Evolutionary conservation across 2,113 vertebrate species (phyloP), one percentile per base, ranked within the genome.

Genomic region (Hylia prasina): DNA sequence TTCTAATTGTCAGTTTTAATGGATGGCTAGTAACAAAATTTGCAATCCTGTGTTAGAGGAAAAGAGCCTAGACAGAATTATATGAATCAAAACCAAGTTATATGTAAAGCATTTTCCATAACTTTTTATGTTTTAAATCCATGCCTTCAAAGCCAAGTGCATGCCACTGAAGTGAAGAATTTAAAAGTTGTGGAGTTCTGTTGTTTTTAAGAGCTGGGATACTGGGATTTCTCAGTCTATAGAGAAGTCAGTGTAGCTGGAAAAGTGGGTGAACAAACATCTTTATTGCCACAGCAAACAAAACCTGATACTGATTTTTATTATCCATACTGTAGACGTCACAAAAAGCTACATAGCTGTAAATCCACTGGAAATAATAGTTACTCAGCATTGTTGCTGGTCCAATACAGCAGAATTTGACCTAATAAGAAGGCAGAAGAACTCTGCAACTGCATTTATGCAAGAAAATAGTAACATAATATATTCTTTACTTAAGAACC

Each of bases 291-390:
- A 84, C 54, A 77, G 56, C 47, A 96, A 96, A 82, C 16, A 31
- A 93, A 94, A 92, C 21, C 24, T 44, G 53, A 89, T 82, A 87
- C 51, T 64, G 61, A 64, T 90, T 94, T 96, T 93, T 97, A 56
- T 82, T 86, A 82, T 63, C 61, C 50, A 51, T 90, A 57, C 20
- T 85, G 61, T 21, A 86, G 44, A 88, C 8, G 3, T 75, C 77
- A 81, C 31, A 72, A 92, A 85, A 95, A 87, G 78, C 84, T 66
- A 88, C 81, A 70, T 0, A 72, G 68, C 56, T 81, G 60, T 88
- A 97, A 94, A 96, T 88, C 51, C 45, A 82, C 57, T 33, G 53
- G 66, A 96, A 88, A 81, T 50, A 92, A 91, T 7, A 87, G 47
- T 45, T 87, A 47, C 53, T 91, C 37, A 4, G 2, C 78, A 82